Conservation (phyloP, 2,888 invertebrate species). For the Oeneis ivallda region DNA sequence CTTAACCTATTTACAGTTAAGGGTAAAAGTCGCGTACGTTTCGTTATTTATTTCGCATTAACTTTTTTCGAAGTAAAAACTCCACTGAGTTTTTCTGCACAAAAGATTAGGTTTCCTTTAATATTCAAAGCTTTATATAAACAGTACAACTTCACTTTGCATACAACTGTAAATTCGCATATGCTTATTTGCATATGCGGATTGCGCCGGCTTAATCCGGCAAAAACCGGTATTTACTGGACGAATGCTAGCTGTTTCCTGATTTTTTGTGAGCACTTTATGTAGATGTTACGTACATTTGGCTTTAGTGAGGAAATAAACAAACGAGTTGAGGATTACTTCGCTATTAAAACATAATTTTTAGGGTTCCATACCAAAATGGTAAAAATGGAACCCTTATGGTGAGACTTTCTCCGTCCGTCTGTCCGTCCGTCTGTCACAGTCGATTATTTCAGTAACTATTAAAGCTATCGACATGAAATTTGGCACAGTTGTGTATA, state of each 20-base stretch:
- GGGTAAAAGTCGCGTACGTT: neutral
- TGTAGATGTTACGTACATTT: constrained; percentile 44
- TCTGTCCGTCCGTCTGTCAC: too few species aligned
- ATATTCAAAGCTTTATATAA: constrained; percentile 33
- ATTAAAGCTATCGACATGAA: too few species aligned
- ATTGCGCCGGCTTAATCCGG: constrained; percentile 57
- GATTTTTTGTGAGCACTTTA: constrained; percentile 46
- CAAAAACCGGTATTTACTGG: constrained; percentile 69
- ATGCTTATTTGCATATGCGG: constrained; percentile 63
- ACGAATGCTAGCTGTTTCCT: constrained; percentile 49
- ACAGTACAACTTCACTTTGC: constrained; percentile 43
- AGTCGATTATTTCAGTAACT: too few species aligned
- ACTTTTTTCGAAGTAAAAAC: constrained; percentile 22
- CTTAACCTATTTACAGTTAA: neutral
- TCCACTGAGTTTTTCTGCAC: constrained; percentile 16
- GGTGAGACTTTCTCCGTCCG: too few species aligned
- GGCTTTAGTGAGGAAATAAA: constrained; percentile 39
- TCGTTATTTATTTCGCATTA: constrained; percentile 7
- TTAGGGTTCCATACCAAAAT: too few species aligned
- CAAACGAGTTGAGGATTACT: constrained; percentile 33
- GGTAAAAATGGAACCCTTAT: too few species aligned
- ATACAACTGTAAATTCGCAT: constrained; percentile 62
- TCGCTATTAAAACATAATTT: constrained; percentile 33
- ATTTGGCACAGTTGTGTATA: too few species aligned
- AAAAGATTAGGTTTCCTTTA: constrained; percentile 33